Evolutionary conservation across 2,113 vertebrate genomes (phyloP), one percentile per base, ranked within the genome.

Genomic region (Leptobrachium ailaonicum): DNA sequence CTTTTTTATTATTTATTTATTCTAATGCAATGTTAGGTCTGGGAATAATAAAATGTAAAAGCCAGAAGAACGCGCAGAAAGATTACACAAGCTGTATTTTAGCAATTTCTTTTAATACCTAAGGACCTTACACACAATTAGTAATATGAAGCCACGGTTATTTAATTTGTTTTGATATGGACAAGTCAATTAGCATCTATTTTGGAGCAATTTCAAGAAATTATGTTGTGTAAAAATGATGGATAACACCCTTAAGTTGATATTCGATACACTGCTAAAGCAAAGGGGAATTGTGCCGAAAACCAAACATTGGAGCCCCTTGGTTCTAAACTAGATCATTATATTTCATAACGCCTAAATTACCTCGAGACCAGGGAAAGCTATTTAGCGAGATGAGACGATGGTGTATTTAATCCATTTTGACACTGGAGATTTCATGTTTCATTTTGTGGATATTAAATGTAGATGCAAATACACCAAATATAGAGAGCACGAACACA

Each of bases 151-250:
- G 63, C 63, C 44, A 12, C 63, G 64, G 44, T 76, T 67, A 41
- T 76, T 66, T 41, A 76, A 67, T 75, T 9, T 66, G 72, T 75
- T 64, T 64, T 64, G 60, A 44, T 75, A 66, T 75, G 73, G 62
- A 41, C 40, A n/a, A 54, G 62, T 76, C 74, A 67, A 76, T 76
- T 76, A 76, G 63, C 10, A 41, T 54, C 44, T 76, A 66, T 76
- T 76, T 54, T 42, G 32, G 44, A 53, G 45, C 50, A 13, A 76
- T 76, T 67, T 67, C 54, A 11, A 67, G 74, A 54, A 76, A 76
- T 76, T 66, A 76, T 54, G 74, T 67, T 76, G 63, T 76, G 74
- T 76, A 67, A 76, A 67, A 66, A 76, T 76, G 63, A 76, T 76
- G 45, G 47, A 76, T 76, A 76, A 41, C 74, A 67, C 74, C 64